These are phyloP conservation scores for Gonocerus acuteangulatus DNA, from an alignment of 2,888 invertebrate genomes.

Conservation along the genomic window DNA sequence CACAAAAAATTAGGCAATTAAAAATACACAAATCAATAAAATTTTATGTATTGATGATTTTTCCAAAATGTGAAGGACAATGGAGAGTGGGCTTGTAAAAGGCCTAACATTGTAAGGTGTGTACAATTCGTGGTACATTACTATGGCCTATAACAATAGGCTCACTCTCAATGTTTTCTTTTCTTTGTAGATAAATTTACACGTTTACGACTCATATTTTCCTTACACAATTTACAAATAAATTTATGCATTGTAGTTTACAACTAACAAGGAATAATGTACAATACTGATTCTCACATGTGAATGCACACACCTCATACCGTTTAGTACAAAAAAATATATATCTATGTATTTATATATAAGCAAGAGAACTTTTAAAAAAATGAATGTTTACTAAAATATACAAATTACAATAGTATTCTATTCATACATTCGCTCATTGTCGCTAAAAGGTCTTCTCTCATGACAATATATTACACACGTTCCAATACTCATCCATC, in stretches of 20 bases:
- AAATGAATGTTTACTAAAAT: slow-evolving; percentile 8
- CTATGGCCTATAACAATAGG: no score
- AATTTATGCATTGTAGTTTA: slow-evolving; percentile 1
- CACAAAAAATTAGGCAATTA: no score
- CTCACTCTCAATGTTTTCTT: no score
- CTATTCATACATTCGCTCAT: background rate
- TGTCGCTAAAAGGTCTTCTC: background rate
- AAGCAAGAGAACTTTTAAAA: slow-evolving; percentile 8
- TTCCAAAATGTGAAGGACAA: no score
- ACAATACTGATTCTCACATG: slow-evolving; percentile 23
- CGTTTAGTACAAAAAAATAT: slow-evolving; percentile 21
- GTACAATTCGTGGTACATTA: no score
- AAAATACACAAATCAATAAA: no score
- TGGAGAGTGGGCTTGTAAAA: no score
- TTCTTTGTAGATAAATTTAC: no score
- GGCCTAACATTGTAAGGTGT: no score
- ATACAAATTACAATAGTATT: background rate
- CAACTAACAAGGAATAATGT: slow-evolving; percentile 18
- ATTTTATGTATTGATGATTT: no score
- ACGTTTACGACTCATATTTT: no score
- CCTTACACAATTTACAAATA: no score
- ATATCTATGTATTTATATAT: slow-evolving; percentile 11
- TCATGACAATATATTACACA: background rate
- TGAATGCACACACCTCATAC: slow-evolving; percentile 8
- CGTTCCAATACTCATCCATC: background rate